These are phyloP conservation scores for Tachystola acroxantha DNA, from an alignment of 2,888 invertebrate species.

Conservation along the genomic window DNA sequence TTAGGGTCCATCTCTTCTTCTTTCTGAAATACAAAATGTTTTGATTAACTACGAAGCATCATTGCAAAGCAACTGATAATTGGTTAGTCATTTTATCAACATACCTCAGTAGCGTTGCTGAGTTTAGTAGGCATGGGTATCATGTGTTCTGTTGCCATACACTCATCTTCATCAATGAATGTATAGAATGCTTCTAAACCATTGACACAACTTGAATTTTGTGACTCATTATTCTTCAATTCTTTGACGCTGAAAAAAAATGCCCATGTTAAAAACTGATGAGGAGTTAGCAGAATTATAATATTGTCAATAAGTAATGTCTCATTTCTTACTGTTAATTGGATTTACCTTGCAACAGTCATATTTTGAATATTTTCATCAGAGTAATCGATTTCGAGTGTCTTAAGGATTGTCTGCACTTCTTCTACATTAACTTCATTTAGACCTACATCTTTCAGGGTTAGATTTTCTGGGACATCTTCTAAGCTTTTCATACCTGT, in stretches of 20 bases:
- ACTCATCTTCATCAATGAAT: slow-evolving; percentile 31
- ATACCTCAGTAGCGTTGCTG: slow-evolving; percentile 26
- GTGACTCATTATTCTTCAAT: background rate
- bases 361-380: slow-evolving; percentile 23
- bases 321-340: too few relatives aligned
- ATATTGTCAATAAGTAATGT: too few relatives aligned
- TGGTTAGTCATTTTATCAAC: background rate
- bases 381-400: slow-evolving; percentile 23
- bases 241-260: slow-evolving; percentile 13
- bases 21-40: slow-evolving; percentile 19
- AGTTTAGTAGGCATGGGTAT: slow-evolving; percentile 28
- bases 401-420: slow-evolving; percentile 25
- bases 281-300: too few relatives aligned
- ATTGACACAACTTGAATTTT: slow-evolving; percentile 15
- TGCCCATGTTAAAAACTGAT: too few relatives aligned
- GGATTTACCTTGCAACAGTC: slow-evolving; percentile 39
- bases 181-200: slow-evolving; percentile 33
- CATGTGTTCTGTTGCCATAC: slow-evolving; percentile 30
- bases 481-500: slow-evolving; percentile 27
- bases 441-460: slow-evolving; percentile 21
- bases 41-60: too few relatives aligned
- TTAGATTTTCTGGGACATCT: slow-evolving; percentile 18
- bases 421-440: slow-evolving; percentile 30
- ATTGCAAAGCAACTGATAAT: too few relatives aligned
- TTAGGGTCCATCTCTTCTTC: slow-evolving; percentile 30